These are phyloP conservation scores for Cyclophora punctaria DNA, from an alignment of 2,888 invertebrate genomes.

Conservation along the genomic window DNA sequence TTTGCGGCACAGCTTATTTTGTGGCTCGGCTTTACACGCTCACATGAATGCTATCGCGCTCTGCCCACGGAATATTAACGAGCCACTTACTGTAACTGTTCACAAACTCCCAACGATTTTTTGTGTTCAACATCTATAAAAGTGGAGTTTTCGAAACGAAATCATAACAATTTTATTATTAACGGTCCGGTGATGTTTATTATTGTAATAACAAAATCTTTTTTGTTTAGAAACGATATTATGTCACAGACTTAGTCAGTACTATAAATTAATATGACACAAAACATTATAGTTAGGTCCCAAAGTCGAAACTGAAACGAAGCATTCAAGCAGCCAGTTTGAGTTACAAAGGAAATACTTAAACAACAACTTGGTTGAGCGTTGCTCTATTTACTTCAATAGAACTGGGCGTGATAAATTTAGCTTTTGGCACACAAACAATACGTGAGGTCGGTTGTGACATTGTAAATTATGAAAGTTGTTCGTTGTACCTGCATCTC, in stretches of 20 bases:
- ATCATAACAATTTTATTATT: constrained; percentile 26
- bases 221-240: too few species aligned
- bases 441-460: constrained; percentile 22
- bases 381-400: too few species aligned
- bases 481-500: constrained; percentile 35
- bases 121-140: constrained; percentile 32
- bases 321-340: too few species aligned
- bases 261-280: too few species aligned
- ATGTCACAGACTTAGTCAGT: too few species aligned
- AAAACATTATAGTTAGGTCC: too few species aligned
- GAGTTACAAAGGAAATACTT: not conserved
- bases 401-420: constrained; percentile 7
- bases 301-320: too few species aligned
- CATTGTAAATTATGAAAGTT: constrained; percentile 47
- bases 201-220: too few species aligned
- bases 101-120: constrained; percentile 34
- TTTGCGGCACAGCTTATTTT: constrained; percentile 17
- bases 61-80: constrained; percentile 46
- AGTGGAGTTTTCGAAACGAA: constrained; percentile 27
- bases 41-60: constrained; percentile 45
- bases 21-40: constrained; percentile 30
- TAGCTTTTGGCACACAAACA: constrained; percentile 10
- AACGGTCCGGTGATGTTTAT: constrained; percentile 2
- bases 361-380: not conserved
- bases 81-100: constrained; percentile 45